Base-by-base conservation (phyloP, 2,797 vertebrate species). In the Hyperoplus lanceolatus region DNA sequence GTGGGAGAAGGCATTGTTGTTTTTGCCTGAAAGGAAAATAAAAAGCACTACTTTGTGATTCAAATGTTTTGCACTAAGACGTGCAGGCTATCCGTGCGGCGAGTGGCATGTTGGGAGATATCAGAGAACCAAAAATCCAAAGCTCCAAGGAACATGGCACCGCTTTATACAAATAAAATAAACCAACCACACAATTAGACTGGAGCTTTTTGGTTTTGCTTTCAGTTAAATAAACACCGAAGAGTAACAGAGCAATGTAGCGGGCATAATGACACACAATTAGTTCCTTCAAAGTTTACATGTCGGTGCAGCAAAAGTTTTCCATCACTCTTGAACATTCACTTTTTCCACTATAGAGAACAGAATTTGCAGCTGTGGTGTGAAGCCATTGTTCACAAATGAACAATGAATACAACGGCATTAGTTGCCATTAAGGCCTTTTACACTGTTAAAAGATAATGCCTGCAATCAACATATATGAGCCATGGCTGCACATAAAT, bases 151-250 rank as follows among this genome's bases (percentile, higher is more conserved):
- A 91, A 84, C 85, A 80, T 79, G 75, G 86, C 51, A 75, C 87
- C 77, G 82, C 81, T 88, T 89, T 84, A 87, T 73, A 92, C 92
- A 92, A 92, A 94, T 93, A 89, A 92, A 93, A 92, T 89, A 93
- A 93, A 94, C 91, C 84, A 73, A 91, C 90, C 91, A 36, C 91
- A 91, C 90, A 93, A 94, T 95, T 93, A 94, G 86, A 90, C 84
- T 68, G 72, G 43, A 91, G 90, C 90, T 83, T 90, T 91, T 88
- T 77, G 82, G 87, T 83, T 93, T 94, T 92, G 89, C 86, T 93
- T 87, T 94, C 87, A 86, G 87, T 93, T 92, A 91, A 94, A 93
- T 92, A 94, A 93, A 94, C 91, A 92, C 82, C 67, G 77, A 87
- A 65, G 81, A 90, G 87, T 81, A 87, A 77, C 88, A 88, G 85